Evolutionary conservation across 2,888 invertebrate species (phyloP).

Genomic region (Dimorphilus gyrociliatus): DNA sequence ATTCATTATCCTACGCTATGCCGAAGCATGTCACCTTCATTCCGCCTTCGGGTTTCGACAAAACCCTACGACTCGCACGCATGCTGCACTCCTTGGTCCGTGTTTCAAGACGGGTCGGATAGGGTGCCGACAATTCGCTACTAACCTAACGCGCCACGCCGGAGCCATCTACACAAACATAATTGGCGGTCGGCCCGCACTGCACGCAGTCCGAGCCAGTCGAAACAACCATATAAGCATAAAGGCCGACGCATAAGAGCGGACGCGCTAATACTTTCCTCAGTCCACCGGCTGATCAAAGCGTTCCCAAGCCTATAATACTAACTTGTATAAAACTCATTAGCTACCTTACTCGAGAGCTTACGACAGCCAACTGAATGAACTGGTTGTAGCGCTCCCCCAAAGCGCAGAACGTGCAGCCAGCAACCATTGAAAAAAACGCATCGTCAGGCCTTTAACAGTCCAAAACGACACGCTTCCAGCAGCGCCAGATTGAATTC

Average conservation of each 20-base stretch:
- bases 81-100: constrained; percentile 58
- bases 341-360: constrained; percentile 8
- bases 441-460: no score
- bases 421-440: neutral
- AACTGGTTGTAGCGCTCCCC: constrained; percentile 17
- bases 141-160: constrained; percentile 8
- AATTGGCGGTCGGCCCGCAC: constrained; percentile 7
- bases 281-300: no score
- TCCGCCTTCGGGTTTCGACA: constrained; percentile 48
- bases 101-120: constrained; percentile 54
- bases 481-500: no score
- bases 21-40: constrained; percentile 47
- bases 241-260: constrained; percentile 5
- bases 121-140: constrained; percentile 36
- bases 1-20: constrained; percentile 24
- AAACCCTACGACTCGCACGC: constrained; percentile 51
- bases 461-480: constrained; percentile 9
- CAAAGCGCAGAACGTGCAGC: constrained; percentile 8
- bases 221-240: constrained; percentile 6
- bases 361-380: constrained; percentile 10
- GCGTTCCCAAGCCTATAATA: no score
- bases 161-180: no score
- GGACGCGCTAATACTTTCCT: constrained; percentile 7
- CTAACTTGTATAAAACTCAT: no score
- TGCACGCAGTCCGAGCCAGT: constrained; percentile 10